Conservation (phyloP, 2,797 vertebrate species). For the Sebastiscus albofasciatus region DNA sequence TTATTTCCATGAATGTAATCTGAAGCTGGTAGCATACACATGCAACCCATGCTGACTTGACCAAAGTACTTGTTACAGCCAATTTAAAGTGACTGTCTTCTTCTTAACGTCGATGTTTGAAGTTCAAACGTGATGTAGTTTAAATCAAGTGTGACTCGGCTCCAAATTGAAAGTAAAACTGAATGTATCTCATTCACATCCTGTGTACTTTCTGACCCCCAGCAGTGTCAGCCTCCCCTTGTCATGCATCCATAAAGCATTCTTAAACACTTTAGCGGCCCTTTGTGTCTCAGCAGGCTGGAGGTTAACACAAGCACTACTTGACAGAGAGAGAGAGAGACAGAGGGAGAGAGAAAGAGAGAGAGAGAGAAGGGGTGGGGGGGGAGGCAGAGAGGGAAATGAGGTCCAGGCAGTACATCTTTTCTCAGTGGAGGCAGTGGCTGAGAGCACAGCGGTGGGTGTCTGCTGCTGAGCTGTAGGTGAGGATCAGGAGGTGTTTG, state of each 20-base stretch:
- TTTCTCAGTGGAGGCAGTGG: constrained; percentile 80
- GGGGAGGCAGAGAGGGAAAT: constrained; percentile 63
- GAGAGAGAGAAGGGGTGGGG: neutral
- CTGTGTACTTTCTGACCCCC: constrained; percentile 75
- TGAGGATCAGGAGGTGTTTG: constrained; percentile 85
- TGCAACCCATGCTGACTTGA: neutral
- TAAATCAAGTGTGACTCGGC: constrained; percentile 68
- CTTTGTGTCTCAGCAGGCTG: constrained; percentile 77
- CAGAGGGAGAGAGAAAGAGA: constrained; percentile 21
- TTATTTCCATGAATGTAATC: constrained; percentile 13
- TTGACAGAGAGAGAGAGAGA: constrained; percentile 62
- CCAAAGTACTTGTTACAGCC: constrained; percentile 14
- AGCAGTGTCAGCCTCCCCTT: constrained; percentile 67
- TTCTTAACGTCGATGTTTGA: constrained; percentile 38
- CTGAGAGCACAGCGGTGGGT: constrained; percentile 78
- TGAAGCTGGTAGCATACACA: neutral
- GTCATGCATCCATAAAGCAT: constrained; percentile 79
- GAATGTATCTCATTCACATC: constrained; percentile 73
- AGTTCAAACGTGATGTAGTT: constrained; percentile 48
- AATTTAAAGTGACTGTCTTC: constrained; percentile 15
- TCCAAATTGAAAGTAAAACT: constrained; percentile 61
- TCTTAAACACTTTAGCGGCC: constrained; percentile 79
- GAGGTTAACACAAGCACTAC: constrained; percentile 81
- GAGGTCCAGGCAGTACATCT: constrained; percentile 80
- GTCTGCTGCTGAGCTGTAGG: constrained; percentile 82